A percentile compares a stretch with the other conserved stretches of the same genome.
These are phyloP conservation scores for Globodera ellingtonae DNA, from an alignment of 1,140 invertebrate species.

Conservation along the genomic window DNA sequence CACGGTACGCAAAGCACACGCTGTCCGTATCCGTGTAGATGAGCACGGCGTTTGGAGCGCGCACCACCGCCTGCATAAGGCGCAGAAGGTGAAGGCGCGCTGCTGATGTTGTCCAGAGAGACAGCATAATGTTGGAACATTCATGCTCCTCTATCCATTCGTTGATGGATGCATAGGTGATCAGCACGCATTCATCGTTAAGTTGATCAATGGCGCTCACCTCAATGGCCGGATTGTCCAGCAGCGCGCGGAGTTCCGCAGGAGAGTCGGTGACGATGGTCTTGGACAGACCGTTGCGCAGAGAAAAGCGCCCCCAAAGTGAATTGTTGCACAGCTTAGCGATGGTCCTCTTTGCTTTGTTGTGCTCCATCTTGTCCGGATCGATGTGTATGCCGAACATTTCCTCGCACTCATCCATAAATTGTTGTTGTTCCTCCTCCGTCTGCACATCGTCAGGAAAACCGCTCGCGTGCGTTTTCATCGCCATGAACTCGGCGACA, in stretches of 20 bases:
- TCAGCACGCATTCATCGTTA: neutral
- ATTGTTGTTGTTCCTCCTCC: neutral
- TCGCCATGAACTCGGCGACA: neutral
- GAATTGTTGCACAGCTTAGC: slow-evolving; percentile 5
- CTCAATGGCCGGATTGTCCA: neutral
- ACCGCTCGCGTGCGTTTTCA: neutral
- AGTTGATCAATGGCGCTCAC: neutral
- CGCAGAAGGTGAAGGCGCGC: too few relatives aligned
- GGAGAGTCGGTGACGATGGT: neutral
- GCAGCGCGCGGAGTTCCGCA: neutral
- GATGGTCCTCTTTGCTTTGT: slow-evolving; percentile 3
- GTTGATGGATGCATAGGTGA: neutral
- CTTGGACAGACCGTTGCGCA: neutral
- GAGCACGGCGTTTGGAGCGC: neutral
- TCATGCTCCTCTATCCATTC: slow-evolving; percentile 17
- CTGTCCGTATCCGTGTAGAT: slow-evolving; percentile 15
- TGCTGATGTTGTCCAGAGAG: neutral
- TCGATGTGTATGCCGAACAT: neutral
- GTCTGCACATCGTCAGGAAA: neutral
- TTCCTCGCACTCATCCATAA: slow-evolving; percentile 11
- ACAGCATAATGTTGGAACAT: neutral
- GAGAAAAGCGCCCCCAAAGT: slow-evolving; percentile 13
- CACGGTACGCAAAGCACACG: neutral
- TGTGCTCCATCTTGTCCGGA: neutral
- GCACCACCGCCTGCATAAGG: slow-evolving; percentile 13